Conservation (phyloP, 2,113 vertebrate species). For the Xenus cinereus region DNA sequence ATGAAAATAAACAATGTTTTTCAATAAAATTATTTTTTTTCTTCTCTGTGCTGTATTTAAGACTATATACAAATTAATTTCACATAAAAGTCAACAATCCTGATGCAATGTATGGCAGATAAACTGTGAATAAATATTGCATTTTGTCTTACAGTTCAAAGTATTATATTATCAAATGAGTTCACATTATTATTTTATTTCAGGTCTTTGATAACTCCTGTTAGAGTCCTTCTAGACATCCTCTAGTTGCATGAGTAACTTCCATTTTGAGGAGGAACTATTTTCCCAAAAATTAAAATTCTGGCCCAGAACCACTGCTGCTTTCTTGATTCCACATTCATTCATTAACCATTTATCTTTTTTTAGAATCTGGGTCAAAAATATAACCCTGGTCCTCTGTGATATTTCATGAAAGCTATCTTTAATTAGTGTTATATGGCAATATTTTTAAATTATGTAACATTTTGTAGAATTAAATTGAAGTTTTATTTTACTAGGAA, state of each 20-base stretch:
- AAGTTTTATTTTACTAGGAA: not conserved
- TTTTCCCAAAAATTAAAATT: not conserved
- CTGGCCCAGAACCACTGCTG: not conserved
- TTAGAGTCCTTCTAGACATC: not conserved
- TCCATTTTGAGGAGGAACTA: not conserved
- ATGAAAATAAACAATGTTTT: not conserved
- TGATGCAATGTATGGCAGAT: not conserved
- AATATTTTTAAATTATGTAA: not conserved
- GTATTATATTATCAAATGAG: not conserved
- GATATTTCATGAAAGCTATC: not conserved
- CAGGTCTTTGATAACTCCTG: not conserved
- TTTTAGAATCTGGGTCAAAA: not conserved
- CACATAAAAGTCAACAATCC: not conserved
- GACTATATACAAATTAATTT: not conserved
- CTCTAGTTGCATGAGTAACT: not conserved
- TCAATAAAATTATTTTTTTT: not conserved
- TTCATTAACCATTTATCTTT: not conserved
- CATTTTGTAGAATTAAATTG: not conserved
- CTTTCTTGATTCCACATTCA: not conserved
- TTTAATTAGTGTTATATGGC: not conserved
- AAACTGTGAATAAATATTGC: not conserved
- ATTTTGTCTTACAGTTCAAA: not conserved
- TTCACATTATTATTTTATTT: not conserved
- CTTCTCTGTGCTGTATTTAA: not conserved
- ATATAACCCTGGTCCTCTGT: not conserved